Conservation (phyloP, 2,888 invertebrate species). For the Ormia ochracea region DNA sequence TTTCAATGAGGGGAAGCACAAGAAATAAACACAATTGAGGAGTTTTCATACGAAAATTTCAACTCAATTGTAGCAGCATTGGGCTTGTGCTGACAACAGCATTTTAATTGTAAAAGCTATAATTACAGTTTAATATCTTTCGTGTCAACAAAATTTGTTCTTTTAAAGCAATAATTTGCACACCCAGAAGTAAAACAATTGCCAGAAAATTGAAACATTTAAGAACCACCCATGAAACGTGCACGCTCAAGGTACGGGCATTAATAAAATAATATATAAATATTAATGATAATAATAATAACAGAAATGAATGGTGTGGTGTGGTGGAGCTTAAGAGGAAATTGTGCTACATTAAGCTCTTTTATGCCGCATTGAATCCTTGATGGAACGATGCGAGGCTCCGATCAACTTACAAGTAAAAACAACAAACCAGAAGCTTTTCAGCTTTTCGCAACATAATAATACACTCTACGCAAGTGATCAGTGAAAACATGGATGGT, state of each 20-base stretch:
- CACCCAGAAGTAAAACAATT: neutral
- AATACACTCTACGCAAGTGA: conserved; percentile 51
- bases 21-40: too few species aligned
- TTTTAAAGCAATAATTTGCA: neutral
- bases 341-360: conserved; percentile 49
- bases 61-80: too few species aligned
- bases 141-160: neutral
- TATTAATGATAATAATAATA: conserved; percentile 35
- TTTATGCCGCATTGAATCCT: conserved; percentile 6
- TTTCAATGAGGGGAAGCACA: too few species aligned
- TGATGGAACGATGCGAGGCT: conserved; percentile 18
- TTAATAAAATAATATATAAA: conserved; percentile 37
- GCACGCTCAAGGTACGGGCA: neutral
- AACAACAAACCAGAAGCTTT: conserved; percentile 51
- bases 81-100: too few species aligned
- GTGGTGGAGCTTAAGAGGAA: conserved; percentile 6
- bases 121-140: neutral
- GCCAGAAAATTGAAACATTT: conserved; percentile 2
- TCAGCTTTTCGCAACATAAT: conserved; percentile 47
- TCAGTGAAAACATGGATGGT: neutral
- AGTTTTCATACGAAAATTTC: too few species aligned
- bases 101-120: neutral
- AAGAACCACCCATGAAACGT: neutral
- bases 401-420: conserved; percentile 5
- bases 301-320: conserved; percentile 28